These are phyloP conservation scores for Lasioglossum leucozonium DNA, from an alignment of 2,888 invertebrate species.

Conservation along the genomic window DNA sequence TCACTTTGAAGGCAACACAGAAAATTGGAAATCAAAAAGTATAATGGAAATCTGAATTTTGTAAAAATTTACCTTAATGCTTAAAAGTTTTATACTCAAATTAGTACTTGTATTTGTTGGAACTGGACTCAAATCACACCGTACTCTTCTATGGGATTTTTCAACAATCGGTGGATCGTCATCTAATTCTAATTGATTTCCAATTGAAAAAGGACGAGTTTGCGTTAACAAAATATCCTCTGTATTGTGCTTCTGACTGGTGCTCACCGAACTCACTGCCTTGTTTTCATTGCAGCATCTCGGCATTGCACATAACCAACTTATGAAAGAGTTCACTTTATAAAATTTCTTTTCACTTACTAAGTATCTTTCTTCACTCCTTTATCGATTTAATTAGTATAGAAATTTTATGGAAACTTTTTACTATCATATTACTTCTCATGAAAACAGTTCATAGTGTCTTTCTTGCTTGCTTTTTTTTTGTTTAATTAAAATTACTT, in stretches of 20 bases:
- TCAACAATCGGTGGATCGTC: slow-evolving; percentile 79
- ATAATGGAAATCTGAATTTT: slow-evolving; percentile 6
- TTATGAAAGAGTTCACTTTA: slow-evolving; percentile 64
- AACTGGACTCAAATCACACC: slow-evolving; percentile 83
- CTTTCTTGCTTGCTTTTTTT: not conserved
- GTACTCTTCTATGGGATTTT: slow-evolving; percentile 82
- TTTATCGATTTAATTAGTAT: slow-evolving; percentile 36
- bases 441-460: slow-evolving; percentile 39
- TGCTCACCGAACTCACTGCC: slow-evolving; percentile 82
- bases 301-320: slow-evolving; percentile 83
- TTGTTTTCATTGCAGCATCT: slow-evolving; percentile 84
- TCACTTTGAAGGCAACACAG: not conserved
- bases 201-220: slow-evolving; percentile 77
- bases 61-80: slow-evolving; percentile 79
- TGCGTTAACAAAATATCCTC: slow-evolving; percentile 79
- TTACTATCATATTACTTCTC: slow-evolving; percentile 33
- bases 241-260: slow-evolving; percentile 77
- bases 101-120: slow-evolving; percentile 80
- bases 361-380: slow-evolving; percentile 26
- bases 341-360: slow-evolving; percentile 55
- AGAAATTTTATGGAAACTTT: slow-evolving; percentile 47
- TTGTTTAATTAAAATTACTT: slow-evolving; percentile 40
- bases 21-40: slow-evolving; percentile 5
- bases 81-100: slow-evolving; percentile 81
- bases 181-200: slow-evolving; percentile 78